Evolutionary conservation across 1,140 invertebrate genomes (phyloP).

Genomic region (Onthophagus taurus): DNA sequence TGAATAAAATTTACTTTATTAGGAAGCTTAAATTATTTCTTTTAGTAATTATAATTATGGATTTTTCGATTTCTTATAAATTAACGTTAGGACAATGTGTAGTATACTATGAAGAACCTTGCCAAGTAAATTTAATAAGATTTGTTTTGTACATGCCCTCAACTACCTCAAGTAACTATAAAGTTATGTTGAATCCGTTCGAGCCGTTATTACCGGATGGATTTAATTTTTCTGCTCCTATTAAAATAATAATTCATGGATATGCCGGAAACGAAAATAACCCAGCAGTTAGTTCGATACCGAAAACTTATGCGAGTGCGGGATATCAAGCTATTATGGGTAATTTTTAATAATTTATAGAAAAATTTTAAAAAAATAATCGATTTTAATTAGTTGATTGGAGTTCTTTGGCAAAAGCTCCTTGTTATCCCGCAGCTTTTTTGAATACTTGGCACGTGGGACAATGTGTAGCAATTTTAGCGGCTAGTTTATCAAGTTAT

Average conservation of each 20-base stretch:
- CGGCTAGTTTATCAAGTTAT: conserved; percentile 30
- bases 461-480: conserved; percentile 38
- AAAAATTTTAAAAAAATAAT: too few species aligned
- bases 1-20: too few species aligned
- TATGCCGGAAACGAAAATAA: conserved; percentile 31
- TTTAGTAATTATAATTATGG: too few species aligned
- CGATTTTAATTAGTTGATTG: conserved; percentile 46
- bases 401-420: conserved; percentile 36
- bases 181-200: conserved; percentile 23
- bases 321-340: conserved; percentile 31
- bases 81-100: conserved; percentile 27
- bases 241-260: conserved; percentile 33
- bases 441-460: conserved; percentile 42
- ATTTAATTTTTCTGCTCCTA: conserved; percentile 12
- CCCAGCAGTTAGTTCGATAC: conserved; percentile 25
- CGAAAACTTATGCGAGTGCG: conserved; percentile 25
- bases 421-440: conserved; percentile 43
- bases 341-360: conserved; percentile 11
- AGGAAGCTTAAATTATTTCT: too few species aligned
- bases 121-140: conserved; percentile 21
- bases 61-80: neutral
- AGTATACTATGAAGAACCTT: conserved; percentile 30
- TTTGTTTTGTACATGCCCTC: conserved; percentile 22
- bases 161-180: conserved; percentile 8
- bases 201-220: conserved; percentile 12